Percentiles rank a stretch among this genome's conserved stretches.
Conservation (phyloP, 2,888 invertebrate genomes). For the Hartigia nigra region DNA sequence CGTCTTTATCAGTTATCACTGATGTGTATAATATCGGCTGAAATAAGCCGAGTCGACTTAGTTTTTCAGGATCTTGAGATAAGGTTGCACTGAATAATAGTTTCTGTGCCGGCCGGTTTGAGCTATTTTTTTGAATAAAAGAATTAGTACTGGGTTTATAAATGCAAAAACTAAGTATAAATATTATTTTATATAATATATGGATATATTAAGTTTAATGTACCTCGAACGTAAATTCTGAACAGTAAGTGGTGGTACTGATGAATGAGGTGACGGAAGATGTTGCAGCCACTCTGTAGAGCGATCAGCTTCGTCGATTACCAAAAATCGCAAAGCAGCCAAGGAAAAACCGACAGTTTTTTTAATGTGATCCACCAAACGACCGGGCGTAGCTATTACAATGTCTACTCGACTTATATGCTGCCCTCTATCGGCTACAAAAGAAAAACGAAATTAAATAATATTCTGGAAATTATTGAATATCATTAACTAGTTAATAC, state of each 20-base stretch:
- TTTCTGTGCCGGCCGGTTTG: constrained; percentile 80
- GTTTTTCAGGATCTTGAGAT: constrained; percentile 95
- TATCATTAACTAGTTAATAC: constrained; percentile 3
- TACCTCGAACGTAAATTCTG: constrained; percentile 55
- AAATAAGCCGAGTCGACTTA: constrained; percentile 88
- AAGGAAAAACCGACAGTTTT: constrained; percentile 83
- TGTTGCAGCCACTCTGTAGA: constrained; percentile 92
- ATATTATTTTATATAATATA: neutral
- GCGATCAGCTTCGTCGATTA: constrained; percentile 98
- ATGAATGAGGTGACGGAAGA: constrained; percentile 55
- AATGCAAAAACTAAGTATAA: constrained; percentile 38
- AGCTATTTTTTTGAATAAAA: constrained; percentile 39
- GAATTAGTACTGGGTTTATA: neutral
- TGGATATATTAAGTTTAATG: neutral
- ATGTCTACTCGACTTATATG: constrained; percentile 80
- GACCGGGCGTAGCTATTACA: constrained; percentile 92
- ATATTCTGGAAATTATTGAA: neutral
- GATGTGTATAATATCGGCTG: constrained; percentile 93
- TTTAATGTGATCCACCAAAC: constrained; percentile 91
- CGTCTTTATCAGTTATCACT: constrained; percentile 63
- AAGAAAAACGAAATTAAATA: constrained; percentile 36
- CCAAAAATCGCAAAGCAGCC: constrained; percentile 78
- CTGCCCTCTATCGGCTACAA: constrained; percentile 60
- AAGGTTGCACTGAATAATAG: constrained; percentile 97
- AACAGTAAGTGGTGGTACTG: constrained; percentile 69